phyloP scores from a whole-genome alignment of 2,797 vertebrate genomes.

The Picus viridis region DNA sequence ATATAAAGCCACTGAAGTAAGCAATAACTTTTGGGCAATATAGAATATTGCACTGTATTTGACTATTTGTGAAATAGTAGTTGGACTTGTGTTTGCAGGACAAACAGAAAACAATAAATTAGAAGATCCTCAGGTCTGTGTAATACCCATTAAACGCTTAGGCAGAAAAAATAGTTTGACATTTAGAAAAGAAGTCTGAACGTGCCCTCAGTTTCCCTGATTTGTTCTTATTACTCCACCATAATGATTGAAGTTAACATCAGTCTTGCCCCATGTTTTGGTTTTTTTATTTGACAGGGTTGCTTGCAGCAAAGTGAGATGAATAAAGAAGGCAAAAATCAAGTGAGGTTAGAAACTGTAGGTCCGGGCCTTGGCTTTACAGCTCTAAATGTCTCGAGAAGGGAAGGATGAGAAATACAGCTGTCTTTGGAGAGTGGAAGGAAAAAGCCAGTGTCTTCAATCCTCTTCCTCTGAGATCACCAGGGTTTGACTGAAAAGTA shows the following conservation, averaged over 20 bases:
- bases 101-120: background rate
- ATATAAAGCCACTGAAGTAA: background rate
- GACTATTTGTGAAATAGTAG: background rate
- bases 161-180: background rate
- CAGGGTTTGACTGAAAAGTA: background rate
- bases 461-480: background rate
- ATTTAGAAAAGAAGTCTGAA: background rate
- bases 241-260: background rate
- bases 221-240: background rate
- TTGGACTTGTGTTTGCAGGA: background rate
- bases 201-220: background rate
- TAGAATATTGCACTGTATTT: background rate
- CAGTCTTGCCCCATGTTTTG: too few relatives aligned
- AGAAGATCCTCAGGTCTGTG: background rate
- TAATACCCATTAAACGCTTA: background rate
- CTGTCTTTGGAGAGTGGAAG: background rate
- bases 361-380: background rate
- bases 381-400: background rate
- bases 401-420: background rate
- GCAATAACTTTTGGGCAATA: background rate
- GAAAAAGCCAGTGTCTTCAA: background rate
- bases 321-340: background rate
- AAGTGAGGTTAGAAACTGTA: background rate
- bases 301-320: background rate
- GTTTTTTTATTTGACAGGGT: background rate